These are phyloP conservation scores for Delia radicum DNA, from an alignment of 1,140 invertebrate genomes.

Conservation along the genomic window DNA sequence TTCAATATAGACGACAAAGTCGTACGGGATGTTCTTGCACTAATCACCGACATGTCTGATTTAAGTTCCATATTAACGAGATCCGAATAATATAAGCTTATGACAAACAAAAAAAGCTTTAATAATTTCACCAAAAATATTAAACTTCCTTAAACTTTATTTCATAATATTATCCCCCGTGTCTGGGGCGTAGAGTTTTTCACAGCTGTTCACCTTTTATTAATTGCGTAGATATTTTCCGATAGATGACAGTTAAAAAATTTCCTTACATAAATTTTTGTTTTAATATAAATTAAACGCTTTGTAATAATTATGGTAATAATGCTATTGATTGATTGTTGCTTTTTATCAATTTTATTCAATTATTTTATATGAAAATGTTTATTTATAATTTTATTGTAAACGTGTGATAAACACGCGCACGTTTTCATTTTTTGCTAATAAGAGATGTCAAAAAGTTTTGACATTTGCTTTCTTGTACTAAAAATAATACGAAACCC, in stretches of 20 bases:
- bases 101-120: neutral
- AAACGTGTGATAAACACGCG: conserved; percentile 10
- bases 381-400: conserved; percentile 5
- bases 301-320: neutral
- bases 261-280: neutral
- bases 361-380: conserved; percentile 8
- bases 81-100: neutral
- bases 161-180: neutral
- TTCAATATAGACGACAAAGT: conserved; percentile 45
- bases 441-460: neutral
- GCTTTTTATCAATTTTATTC: neutral
- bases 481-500: no score
- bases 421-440: conserved; percentile 12
- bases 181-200: neutral
- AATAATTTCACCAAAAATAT: neutral
- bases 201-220: neutral
- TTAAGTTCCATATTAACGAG: neutral
- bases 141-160: neutral
- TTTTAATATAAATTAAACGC: neutral
- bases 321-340: no score
- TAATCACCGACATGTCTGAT: conserved; percentile 41
- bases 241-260: neutral
- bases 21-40: conserved; percentile 43
- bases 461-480: neutral
- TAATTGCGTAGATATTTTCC: neutral